Conservation (phyloP, 2,113 vertebrate genomes). For the Cryptotis parvus region DNA sequence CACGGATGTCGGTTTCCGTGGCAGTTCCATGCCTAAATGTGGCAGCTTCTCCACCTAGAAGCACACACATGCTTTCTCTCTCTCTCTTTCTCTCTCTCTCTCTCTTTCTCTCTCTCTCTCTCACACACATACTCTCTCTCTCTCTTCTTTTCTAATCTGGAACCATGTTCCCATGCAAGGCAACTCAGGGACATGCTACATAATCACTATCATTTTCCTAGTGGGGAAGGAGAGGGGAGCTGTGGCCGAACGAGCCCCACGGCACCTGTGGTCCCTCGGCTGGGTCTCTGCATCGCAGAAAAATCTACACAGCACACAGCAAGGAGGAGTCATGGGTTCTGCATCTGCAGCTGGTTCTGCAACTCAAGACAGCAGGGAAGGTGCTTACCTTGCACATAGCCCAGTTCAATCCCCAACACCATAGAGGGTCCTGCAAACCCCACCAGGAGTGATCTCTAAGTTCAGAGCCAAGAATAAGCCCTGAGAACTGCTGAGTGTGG, state of each 20-base stretch:
- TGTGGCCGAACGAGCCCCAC: not conserved
- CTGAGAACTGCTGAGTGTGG: too few species aligned
- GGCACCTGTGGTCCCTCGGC: not conserved
- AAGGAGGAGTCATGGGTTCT: not conserved
- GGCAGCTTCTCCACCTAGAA: constrained; percentile 38
- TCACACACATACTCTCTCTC: not conserved
- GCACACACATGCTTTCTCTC: too few species aligned
- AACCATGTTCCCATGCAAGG: not conserved
- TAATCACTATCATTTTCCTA: constrained; percentile 41
- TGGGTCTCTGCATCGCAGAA: not conserved
- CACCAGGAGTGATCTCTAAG: too few species aligned
- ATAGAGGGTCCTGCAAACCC: too few species aligned
- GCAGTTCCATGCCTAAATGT: constrained; percentile 29
- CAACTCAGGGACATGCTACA: constrained; percentile 12
- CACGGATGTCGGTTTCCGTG: not conserved
- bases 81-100: not conserved
- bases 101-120: not conserved
- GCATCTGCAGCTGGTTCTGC: not conserved
- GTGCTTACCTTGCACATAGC: too few species aligned
- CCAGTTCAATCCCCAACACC: too few species aligned
- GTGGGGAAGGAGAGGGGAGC: not conserved
- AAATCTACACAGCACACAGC: not conserved
- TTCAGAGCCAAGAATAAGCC: too few species aligned
- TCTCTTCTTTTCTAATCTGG: constrained; percentile 51
- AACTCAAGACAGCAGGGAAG: not conserved